These are phyloP conservation scores for Anaspis maculata DNA, from an alignment of 2,888 invertebrate genomes.

Conservation along the genomic window DNA sequence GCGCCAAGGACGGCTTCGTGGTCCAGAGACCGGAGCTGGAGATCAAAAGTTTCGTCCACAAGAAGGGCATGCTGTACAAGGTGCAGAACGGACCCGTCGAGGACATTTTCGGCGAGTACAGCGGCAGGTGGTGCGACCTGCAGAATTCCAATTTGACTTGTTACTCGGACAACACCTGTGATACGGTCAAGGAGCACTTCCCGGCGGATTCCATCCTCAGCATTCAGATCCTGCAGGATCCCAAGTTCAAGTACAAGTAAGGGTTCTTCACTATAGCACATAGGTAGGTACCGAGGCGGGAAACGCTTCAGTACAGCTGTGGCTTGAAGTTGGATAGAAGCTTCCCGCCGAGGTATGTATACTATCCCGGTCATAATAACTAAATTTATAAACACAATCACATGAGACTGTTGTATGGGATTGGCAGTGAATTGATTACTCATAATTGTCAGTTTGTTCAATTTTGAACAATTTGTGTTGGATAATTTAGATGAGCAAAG, in stretches of 20 bases:
- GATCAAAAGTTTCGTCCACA: constrained; percentile 45
- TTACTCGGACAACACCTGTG: constrained; percentile 63
- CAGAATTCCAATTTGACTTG: constrained; percentile 65
- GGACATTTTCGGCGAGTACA: constrained; percentile 67
- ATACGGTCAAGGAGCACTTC: constrained; percentile 61
- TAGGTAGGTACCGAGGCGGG: no score
- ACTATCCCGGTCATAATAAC: no score
- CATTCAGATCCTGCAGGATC: constrained; percentile 54
- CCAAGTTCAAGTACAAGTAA: constrained; percentile 42
- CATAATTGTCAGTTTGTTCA: no score
- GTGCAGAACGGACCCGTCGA: constrained; percentile 56
- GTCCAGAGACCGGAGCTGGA: constrained; percentile 49
- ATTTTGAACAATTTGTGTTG: no score
- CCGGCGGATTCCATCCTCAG: constrained; percentile 58
- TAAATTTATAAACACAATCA: no score
- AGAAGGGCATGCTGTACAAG: constrained; percentile 54
- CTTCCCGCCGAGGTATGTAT: no score
- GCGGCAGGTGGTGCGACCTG: constrained; percentile 62
- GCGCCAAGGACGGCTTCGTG: constrained; percentile 24
- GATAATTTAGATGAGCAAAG: no score
- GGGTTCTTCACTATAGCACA: no score
- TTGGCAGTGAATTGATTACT: no score
- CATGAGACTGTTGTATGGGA: no score
- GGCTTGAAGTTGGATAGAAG: no score
- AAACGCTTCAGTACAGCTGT: no score